Base-by-base conservation (phyloP, 2,888 invertebrate species). In the Drosophila neoperkinsi region DNA sequence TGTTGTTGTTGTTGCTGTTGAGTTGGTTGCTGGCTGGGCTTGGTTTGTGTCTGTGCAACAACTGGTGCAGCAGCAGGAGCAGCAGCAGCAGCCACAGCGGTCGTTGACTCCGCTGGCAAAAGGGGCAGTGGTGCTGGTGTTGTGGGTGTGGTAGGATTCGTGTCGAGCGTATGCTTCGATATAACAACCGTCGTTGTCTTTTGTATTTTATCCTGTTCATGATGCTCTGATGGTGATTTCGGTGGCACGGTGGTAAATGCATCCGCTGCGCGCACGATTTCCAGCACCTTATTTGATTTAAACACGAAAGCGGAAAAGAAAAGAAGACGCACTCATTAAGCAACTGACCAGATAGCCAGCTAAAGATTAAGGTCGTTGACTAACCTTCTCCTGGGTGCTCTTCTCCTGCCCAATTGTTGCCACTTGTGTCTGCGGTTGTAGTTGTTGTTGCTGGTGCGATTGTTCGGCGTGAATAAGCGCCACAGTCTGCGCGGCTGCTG, bases 151-250 rank as follows among this genome's bases (percentile, higher is more conserved):
- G 91, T 84, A 46, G 92, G 92, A 88, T 93, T 92, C 71, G 93
- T 93, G 81, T 97, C 97, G 88, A 97, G 94, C 67, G 97, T 97
- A 93, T 98, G 98, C 93, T 98, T 98, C 93, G 97, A 97, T 97
- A 98, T 98, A 67, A 98, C 97, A 88, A 98, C 96, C 16, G 98
- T 98, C 79, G 98, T 98, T 68, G 97, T 98, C 94, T 98, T 98
- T 81, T 95, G 94, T 88, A 95, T 95, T 91, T 95, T 95, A 78
- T 94, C 93, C 81, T 93, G 93, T 73, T 94, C 93, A 72, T 92
- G 92, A 77, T 95, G 95, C 38, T 95, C 94, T 78, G 95, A 94
- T 53, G 97, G 97, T 64, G 97, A 97, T 88, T 96, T 97, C 33
- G 97, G 97, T 60, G 95, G 95, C 79, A 93, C 91, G 64, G 91